Base-by-base conservation (phyloP, 2,888 invertebrate genomes). In the Sturmia bella region DNA sequence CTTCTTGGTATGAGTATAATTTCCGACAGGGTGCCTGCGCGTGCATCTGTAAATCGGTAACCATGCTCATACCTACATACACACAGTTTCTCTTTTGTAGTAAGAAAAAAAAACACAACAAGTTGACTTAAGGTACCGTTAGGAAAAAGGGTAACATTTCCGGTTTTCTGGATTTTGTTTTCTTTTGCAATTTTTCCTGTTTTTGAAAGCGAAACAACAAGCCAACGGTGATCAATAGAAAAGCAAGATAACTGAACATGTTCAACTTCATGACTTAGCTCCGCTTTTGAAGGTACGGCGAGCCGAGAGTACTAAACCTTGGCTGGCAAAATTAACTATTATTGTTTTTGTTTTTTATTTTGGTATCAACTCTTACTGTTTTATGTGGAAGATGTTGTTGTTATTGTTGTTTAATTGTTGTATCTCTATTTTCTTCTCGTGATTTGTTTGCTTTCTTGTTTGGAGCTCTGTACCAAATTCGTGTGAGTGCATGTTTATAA, bases 101-200 rank as follows among this genome's bases (percentile, higher is more conserved):
- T 32, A 32, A 3, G 19, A 66, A 39, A 66, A 39, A 27, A 41
- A 39, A 0, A 57, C 32, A 45, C 41, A 11, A 61, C 50, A 57
- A 57, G 52, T 32, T 45, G 12, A 70, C 48, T 37, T 57, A 64
- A 57, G 63, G 66, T 80, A 73, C 80, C 76, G 80, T 81, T 81
- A 76, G 72, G 56, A 81, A 81, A 77, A 81, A 81, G 80, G 80
- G 80, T 81, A 81, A 81, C 80, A 72, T 76, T 76, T 81, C 80
- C 80, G 80, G 80, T 81, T 81, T 80, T 75, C 15, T 75, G 69
- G 41, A 69, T 68, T 50, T 59, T 37, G 41, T 68, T 32, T 63
- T 68, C 43, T 45, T 41, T 63, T 66, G 59, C 19, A 52, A 76
- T 76, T 76, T 76, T 68, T 72, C 68, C 66, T 81, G 32, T 61